Percentiles rank a stretch among this genome's conserved stretches.
These are phyloP conservation scores for Sylvietta virens DNA, from an alignment of 2,113 vertebrate genomes.

Conservation along the genomic window DNA sequence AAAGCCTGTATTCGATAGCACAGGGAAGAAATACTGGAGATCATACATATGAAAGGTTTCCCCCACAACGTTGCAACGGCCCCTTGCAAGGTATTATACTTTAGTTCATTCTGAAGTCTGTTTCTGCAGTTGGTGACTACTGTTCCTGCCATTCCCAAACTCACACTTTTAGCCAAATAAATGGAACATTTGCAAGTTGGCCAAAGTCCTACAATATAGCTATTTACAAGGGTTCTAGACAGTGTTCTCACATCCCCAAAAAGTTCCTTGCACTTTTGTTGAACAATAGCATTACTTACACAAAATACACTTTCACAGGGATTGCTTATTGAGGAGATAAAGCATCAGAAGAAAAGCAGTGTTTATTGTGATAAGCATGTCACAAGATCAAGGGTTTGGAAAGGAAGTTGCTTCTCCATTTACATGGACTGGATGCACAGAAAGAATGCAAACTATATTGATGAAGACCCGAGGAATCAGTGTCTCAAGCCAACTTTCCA, in stretches of 20 bases:
- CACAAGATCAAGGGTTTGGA: background rate
- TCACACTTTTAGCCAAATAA: background rate
- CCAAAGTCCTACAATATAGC: background rate
- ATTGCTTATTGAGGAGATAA: background rate
- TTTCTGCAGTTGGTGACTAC: background rate
- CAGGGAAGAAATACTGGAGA: background rate
- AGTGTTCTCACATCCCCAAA: background rate
- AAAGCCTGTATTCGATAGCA: background rate
- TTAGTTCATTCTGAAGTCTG: background rate
- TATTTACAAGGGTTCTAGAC: background rate
- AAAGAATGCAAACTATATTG: background rate
- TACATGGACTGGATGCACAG: background rate
- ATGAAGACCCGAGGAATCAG: background rate
- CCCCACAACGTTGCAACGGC: background rate
- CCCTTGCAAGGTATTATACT: background rate
- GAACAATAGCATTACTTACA: background rate
- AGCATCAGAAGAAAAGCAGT: background rate
- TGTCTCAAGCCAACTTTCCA: background rate
- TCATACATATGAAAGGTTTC: fast-evolving
- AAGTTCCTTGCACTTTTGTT: background rate
- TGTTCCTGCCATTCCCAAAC: background rate
- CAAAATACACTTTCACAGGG: background rate
- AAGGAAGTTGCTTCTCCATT: background rate
- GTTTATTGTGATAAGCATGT: background rate
- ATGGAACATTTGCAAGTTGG: background rate